Evolutionary conservation across 2,797 vertebrate species (phyloP).

Genomic region (Telmatherina bonti): DNA sequence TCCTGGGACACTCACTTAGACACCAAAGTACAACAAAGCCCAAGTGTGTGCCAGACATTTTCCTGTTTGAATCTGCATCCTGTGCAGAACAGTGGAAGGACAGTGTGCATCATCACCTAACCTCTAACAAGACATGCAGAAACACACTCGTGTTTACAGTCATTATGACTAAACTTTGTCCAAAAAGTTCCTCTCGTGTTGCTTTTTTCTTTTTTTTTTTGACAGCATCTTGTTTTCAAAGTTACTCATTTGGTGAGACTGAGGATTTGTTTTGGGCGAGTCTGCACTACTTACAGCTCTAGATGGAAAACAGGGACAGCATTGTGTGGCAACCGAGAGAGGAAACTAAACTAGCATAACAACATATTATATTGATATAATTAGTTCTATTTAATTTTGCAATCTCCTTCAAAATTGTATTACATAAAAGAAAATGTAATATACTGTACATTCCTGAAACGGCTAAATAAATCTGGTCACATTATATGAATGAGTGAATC

Average conservation of each 20-base stretch:
- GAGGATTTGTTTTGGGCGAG: not conserved
- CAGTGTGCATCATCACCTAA: slow-evolving; percentile 11
- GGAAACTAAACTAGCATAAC: not conserved
- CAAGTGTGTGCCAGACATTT: slow-evolving; percentile 32
- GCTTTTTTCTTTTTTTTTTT: not conserved
- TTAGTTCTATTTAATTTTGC: not conserved
- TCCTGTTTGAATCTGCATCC: slow-evolving; percentile 19
- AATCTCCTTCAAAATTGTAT: not conserved
- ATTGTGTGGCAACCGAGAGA: not conserved
- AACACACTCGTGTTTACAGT: slow-evolving; percentile 6
- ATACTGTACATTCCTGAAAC: not conserved
- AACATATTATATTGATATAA: not conserved
- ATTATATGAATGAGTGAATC: not conserved
- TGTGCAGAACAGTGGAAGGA: not conserved
- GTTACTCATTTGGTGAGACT: not conserved
- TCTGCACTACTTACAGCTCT: not conserved
- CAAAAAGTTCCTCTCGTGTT: not conserved
- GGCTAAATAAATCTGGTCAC: not conserved
- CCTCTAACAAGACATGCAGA: no score
- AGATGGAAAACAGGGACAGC: not conserved
- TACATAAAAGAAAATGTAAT: not conserved
- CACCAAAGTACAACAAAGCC: slow-evolving; percentile 18
- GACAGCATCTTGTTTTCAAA: not conserved
- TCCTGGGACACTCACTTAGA: slow-evolving; percentile 4
- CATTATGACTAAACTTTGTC: not conserved